A percentile compares a stretch with the other conserved stretches of the same genome.
Evolutionary conservation across 2,888 invertebrate species (phyloP).

Genomic region (Spialia ferax): DNA sequence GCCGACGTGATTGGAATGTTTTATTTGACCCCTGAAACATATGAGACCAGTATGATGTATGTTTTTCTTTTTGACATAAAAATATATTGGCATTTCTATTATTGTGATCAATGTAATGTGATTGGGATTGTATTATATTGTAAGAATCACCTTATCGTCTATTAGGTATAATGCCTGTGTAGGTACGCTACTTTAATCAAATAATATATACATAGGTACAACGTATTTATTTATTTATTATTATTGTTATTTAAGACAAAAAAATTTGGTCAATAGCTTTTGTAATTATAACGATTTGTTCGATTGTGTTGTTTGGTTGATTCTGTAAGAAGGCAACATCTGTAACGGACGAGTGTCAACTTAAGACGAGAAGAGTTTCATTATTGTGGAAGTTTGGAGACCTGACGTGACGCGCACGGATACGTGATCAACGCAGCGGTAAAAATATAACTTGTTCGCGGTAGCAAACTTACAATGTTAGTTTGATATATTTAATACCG

Average conservation of each 20-base stretch:
- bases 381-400: not conserved
- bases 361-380: not conserved
- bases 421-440: not conserved
- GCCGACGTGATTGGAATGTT: constrained; percentile 85
- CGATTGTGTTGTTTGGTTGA: not conserved
- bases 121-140: not conserved
- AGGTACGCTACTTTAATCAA: too few relatives aligned
- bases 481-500: too few relatives aligned
- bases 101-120: constrained; percentile 24
- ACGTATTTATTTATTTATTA: too few relatives aligned
- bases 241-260: too few relatives aligned
- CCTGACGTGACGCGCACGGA: not conserved
- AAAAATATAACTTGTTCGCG: not conserved
- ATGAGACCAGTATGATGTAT: constrained; percentile 83
- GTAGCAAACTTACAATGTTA: too few relatives aligned
- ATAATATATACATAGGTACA: too few relatives aligned
- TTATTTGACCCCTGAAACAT: constrained; percentile 80
- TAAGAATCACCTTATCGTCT: too few relatives aligned
- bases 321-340: constrained; percentile 1
- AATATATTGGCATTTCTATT: constrained; percentile 61
- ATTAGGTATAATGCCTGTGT: too few relatives aligned
- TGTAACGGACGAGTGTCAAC: not conserved
- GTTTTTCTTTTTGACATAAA: constrained; percentile 76
- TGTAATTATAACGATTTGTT: not conserved
- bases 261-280: too few relatives aligned